phyloP scores from a whole-genome alignment of 1,140 invertebrate species.

The Diorhabda carinulata region DNA sequence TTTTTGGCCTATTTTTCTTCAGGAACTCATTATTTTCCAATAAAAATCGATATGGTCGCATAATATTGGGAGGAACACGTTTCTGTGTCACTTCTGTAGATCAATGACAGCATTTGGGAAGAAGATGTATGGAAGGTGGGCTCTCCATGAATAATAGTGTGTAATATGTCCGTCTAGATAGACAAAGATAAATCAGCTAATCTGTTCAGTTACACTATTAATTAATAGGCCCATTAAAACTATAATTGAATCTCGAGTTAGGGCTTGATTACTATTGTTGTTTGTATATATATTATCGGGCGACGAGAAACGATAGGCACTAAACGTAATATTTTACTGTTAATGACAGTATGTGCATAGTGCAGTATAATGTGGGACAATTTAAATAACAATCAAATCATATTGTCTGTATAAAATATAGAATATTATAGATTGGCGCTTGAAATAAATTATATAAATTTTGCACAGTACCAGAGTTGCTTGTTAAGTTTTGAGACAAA shows the following conservation, averaged over 20 bases:
- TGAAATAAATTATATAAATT: too few relatives aligned
- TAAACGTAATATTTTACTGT: background rate
- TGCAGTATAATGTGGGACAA: background rate
- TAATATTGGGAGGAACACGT: background rate
- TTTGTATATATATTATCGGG: slow-evolving; percentile 5
- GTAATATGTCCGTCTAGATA: slow-evolving; percentile 13
- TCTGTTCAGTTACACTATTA: slow-evolving; percentile 11
- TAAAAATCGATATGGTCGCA: too few relatives aligned
- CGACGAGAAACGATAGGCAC: background rate
- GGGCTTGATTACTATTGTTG: slow-evolving; percentile 10
- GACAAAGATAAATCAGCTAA: slow-evolving; percentile 14
- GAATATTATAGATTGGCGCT: too few relatives aligned
- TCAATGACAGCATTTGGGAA: slow-evolving; percentile 4
- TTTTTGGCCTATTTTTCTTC: too few relatives aligned
- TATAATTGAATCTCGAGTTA: slow-evolving; percentile 14
- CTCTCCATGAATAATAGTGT: slow-evolving; percentile 10
- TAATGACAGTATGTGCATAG: background rate
- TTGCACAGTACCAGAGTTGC: too few relatives aligned
- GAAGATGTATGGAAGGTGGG: slow-evolving; percentile 8
- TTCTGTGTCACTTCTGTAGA: background rate
- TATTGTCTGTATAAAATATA: too few relatives aligned
- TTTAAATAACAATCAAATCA: too few relatives aligned
- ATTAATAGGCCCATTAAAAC: slow-evolving; percentile 15
- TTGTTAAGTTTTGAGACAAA: too few relatives aligned
- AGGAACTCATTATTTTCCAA: too few relatives aligned